phyloP scores from a whole-genome alignment of 2,113 vertebrate species.

The Benthochromis sp. region DNA sequence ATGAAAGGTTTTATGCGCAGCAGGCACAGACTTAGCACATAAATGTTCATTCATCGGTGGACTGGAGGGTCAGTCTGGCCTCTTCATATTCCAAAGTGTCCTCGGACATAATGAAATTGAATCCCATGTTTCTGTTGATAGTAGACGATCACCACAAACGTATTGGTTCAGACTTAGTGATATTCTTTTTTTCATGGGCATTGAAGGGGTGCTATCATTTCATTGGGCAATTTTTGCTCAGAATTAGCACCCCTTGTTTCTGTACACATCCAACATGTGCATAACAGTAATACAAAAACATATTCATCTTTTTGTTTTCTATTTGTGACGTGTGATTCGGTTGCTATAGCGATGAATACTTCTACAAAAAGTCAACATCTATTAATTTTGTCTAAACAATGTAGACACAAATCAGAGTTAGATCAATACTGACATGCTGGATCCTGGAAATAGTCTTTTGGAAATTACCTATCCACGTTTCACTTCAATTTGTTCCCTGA shows the following conservation, averaged over 20 bases:
- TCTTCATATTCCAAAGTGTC: not conserved
- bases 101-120: not conserved
- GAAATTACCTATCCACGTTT: not conserved
- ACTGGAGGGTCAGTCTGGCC: not conserved
- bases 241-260: not conserved
- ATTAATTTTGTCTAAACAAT: not conserved
- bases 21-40: not conserved
- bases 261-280: not conserved
- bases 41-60: not conserved
- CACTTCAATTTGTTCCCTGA: not conserved
- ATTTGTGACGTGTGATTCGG: not conserved
- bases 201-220: not conserved
- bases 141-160: not conserved
- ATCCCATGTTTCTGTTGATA: not conserved
- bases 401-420: not conserved
- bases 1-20: not conserved
- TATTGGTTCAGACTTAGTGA: not conserved
- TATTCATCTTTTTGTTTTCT: accelerated
- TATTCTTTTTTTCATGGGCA: not conserved
- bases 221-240: accelerated
- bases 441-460: not conserved
- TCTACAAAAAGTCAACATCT: not conserved
- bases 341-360: not conserved
- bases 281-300: not conserved
- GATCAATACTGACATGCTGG: not conserved